Conservation (phyloP, 2,113 vertebrate genomes). For the Bombycilla garrulus region DNA sequence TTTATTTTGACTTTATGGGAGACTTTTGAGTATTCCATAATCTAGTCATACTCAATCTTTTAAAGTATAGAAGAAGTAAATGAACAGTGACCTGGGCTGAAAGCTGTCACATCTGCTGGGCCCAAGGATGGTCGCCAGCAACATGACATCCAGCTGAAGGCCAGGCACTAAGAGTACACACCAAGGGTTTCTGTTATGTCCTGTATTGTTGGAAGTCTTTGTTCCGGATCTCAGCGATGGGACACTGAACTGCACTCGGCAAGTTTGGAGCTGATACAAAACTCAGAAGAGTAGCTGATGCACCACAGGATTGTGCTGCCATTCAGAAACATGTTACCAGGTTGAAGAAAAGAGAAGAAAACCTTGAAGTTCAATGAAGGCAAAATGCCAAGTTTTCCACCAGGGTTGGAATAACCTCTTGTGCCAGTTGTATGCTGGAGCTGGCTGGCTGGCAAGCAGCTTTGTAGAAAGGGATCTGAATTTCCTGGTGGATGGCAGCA, state of each 20-base stretch:
- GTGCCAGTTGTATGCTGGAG: background rate
- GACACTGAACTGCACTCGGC: background rate
- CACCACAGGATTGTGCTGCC: background rate
- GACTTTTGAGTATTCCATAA: background rate
- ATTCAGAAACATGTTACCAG: background rate
- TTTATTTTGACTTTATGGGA: background rate
- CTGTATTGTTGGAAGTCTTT: background rate
- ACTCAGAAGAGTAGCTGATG: background rate
- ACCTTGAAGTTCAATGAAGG: background rate
- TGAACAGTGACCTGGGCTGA: background rate
- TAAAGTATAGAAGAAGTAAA: background rate
- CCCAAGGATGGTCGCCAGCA: background rate
- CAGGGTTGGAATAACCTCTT: background rate
- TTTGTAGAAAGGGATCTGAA: background rate
- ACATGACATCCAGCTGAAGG: background rate
- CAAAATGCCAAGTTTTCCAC: background rate
- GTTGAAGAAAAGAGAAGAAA: background rate
- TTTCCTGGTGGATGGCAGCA: background rate
- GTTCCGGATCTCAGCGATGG: background rate
- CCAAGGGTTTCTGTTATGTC: accelerated
- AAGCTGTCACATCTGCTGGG: background rate
- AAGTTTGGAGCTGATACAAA: background rate
- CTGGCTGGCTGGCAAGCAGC: background rate
- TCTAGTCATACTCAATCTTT: background rate
- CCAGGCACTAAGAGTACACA: background rate